Evolutionary conservation across 1,140 invertebrate species (phyloP), one percentile per base, ranked within the genome.

Genomic region (Yoshiicerus persimilis): DNA sequence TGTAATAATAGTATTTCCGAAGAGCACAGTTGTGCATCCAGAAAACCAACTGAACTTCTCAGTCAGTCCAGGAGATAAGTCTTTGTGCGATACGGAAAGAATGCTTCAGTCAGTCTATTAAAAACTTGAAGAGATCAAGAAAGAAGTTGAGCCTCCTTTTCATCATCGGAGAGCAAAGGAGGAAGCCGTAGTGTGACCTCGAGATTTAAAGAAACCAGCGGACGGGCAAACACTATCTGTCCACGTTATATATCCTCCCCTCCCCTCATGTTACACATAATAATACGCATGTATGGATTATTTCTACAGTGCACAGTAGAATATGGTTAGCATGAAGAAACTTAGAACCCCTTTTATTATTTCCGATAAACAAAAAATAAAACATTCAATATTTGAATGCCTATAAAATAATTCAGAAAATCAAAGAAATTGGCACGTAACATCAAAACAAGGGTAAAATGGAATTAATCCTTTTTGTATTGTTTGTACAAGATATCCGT

Each of bases 51-150:
- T 36, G 30, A 36, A 80, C 75, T 80, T 34, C 30, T 11, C 64
- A 30, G 64, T 27, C 34, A 70, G 66, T 70, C 30, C 66, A 70
- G 27, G 66, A 70, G 66, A 70, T 70, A 27, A 30, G 27, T 70
- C 11, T 30, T 70, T 30, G 66, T 30, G 16, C 11, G 30, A 27
- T 16, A 70, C 4, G 30, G 30, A 25, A 30, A 70, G 66, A 70
- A 70, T 70, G 66, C 66, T 70, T 70, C 66, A 70, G 66, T 70
- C 66, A 70, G 66, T 80, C 75, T 80, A 80, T 80, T 80, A 80
- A 80, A 36, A 80, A 38, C 30, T 80, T 34, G 75, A 80, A 80
- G 75, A 80, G 75, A 80, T 80, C 32, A 80, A 34, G 25, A 80
- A 80, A 80, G 30, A 80, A 34, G 10, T 9, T 36, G 20, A 80